A percentile compares a stretch with the other conserved stretches of the same genome.
Conservation (phyloP, 2,113 vertebrate species). For the Mellivora capensis region DNA sequence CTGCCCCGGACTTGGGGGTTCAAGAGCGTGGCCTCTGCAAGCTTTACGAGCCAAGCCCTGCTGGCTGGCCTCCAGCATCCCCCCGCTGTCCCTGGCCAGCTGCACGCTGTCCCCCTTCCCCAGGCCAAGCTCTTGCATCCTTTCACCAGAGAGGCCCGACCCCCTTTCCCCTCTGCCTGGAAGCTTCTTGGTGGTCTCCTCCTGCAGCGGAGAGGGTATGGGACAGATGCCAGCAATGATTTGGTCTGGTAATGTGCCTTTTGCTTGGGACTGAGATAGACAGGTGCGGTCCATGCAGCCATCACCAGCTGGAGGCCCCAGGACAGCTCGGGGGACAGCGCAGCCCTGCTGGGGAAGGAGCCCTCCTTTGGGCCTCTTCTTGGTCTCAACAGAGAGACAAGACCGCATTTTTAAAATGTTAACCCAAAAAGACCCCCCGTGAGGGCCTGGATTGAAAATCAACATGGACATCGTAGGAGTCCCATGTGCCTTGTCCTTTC, state of each 20-base stretch:
- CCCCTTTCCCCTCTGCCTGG: too few species aligned
- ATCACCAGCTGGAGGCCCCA: rapidly evolving
- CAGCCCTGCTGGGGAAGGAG: not conserved
- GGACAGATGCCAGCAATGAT: not conserved
- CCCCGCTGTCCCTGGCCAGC: rapidly evolving
- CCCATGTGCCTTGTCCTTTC: not conserved
- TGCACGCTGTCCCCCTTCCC: not conserved
- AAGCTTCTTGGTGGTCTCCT: too few species aligned
- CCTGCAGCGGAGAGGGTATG: too few species aligned
- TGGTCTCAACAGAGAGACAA: not conserved
- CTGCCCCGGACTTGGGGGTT: not conserved
- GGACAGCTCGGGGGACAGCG: not conserved
- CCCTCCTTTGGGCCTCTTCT: not conserved
- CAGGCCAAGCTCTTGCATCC: rapidly evolving
- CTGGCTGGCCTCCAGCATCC: too few species aligned
- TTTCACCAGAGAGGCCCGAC: not conserved
- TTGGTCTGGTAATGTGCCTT: not conserved
- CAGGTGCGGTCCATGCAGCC: rapidly evolving
- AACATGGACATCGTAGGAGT: rapidly evolving
- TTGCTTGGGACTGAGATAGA: not conserved
- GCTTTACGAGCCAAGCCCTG: too few species aligned
- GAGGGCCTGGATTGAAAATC: not conserved
- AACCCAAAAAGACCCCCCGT: too few species aligned
- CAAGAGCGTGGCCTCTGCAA: not conserved
- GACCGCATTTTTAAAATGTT: not conserved